Percentiles rank a stretch among this genome's conserved stretches.
Conservation (phyloP, 1,140 invertebrate genomes). For the Mesaphorura yosii region DNA sequence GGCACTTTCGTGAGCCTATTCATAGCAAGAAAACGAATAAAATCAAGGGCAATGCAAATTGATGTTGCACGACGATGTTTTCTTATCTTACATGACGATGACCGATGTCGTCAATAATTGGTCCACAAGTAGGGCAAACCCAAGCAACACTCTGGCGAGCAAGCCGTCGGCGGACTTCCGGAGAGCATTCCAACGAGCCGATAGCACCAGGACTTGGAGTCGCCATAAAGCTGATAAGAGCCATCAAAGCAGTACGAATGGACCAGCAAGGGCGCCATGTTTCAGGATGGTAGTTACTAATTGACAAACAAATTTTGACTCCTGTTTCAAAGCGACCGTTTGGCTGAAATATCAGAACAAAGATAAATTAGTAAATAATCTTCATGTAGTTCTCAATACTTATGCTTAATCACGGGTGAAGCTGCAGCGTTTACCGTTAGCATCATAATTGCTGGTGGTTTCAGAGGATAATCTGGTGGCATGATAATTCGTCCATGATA, state of each 20-base stretch:
- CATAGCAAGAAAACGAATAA: too few species aligned
- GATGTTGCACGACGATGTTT: too few species aligned
- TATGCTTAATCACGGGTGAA: too few species aligned
- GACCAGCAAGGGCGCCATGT: conserved; percentile 96
- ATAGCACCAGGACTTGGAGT: conserved; percentile 42
- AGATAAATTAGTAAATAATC: too few species aligned
- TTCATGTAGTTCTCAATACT: too few species aligned
- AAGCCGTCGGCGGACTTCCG: conserved; percentile 66
- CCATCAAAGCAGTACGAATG: conserved; percentile 81
- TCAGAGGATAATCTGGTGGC: conserved; percentile 85
- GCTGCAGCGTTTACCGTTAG: conserved; percentile 67
- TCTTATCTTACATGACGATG: too few species aligned
- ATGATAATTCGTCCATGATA: conserved; percentile 87
- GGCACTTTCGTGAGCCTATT: too few species aligned
- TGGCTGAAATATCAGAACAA: conserved; percentile 48
- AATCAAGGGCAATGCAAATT: too few species aligned
- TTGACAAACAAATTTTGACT: conserved; percentile 92
- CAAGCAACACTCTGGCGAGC: conserved; percentile 51
- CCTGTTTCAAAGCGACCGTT: conserved; percentile 90
- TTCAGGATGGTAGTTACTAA: conserved; percentile 94
- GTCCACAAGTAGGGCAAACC: conserved; percentile 49
- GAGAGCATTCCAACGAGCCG: conserved; percentile 45
- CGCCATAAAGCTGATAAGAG: conserved; percentile 90
- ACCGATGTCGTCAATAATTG: conserved; percentile 10
- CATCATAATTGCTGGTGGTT: conserved; percentile 89